Evolutionary conservation across 2,113 vertebrate genomes (phyloP), one percentile per base, ranked within the genome.

Genomic region (Phocoena sinus): DNA sequence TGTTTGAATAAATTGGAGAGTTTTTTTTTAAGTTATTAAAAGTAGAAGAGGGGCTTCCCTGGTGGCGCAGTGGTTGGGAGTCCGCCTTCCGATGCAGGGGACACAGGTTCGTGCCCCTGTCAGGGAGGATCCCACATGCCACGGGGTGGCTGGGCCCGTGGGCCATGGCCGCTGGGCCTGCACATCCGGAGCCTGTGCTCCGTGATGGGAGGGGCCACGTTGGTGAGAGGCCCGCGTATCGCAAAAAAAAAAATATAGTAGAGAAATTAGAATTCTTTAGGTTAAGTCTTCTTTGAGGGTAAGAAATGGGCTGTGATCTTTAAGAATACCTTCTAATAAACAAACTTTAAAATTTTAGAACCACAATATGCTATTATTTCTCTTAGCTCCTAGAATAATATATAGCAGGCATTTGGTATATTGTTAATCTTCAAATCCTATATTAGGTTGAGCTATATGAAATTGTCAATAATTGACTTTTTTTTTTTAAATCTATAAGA

Each of bases 191-290:
- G 44, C 44, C 44, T 44, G 44, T 44, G 44, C 44, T 44, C 44
- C 2, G 44, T 44, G 44, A 44, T 44, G 44, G 44, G 44, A 9
- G 44, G 44, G 44, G 44, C 2, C 44, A 1, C 44, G 2, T 8
- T 10, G 8, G 44, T 44, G 44, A 44, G 44, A 44, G 44, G 44
- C 44, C 44, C 8, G 44, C 7, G 44, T 44, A 9, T 8, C 44
- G 44, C 44, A 9, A 44, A 47, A 47, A 47, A 47, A 47, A 44
- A 44, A 47, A 47, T 2, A 47, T 11, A 47, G 2, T 0, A 47
- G 9, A 79, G n/a, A 93, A 96, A 94, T 90, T 79, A 94, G 44
- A 47, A 36, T 77, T 95, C 44, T 96, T 96, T 47, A 94, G 38
- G 5, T 79, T 86, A 83, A 92, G 33, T 89, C 28, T 96, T 97